A percentile compares a stretch with the other conserved stretches of the same genome.
phyloP scores from a whole-genome alignment of 2,113 vertebrate species.

The Scomber colias region DNA sequence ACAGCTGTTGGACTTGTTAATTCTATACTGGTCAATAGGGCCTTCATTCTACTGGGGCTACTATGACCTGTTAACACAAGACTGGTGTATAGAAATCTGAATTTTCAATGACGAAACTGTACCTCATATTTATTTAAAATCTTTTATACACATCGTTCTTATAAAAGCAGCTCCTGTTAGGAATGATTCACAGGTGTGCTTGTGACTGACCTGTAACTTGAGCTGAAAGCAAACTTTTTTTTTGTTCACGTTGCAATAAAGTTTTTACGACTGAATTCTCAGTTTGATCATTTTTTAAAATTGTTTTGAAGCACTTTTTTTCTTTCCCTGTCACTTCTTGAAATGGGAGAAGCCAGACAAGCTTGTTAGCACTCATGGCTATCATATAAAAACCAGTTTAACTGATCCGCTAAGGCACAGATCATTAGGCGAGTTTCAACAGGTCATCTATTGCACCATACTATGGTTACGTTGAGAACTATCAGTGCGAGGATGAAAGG shows the following conservation, averaged over 20 bases:
- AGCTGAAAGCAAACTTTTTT: conserved; percentile 10
- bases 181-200: conserved; percentile 22
- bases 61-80: conserved; percentile 74
- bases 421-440: conserved; percentile 4
- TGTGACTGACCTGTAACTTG: conserved; percentile 44
- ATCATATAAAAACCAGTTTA: conserved; percentile 43
- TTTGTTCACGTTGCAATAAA: neutral
- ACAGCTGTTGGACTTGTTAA: conserved; percentile 88
- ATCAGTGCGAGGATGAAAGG: neutral
- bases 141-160: neutral
- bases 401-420: neutral
- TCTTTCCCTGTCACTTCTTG: neutral
- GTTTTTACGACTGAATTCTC: neutral
- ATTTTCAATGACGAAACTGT: neutral
- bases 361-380: neutral
- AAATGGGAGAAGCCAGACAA: neutral
- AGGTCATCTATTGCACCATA: neutral
- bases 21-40: conserved; percentile 86
- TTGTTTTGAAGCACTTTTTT: too few relatives aligned
- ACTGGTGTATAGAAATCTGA: neutral
- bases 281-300: neutral
- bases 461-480: neutral
- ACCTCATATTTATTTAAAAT: conserved; percentile 57
- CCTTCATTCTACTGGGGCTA: conserved; percentile 87
- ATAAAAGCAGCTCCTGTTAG: neutral